Percentiles rank a stretch among this genome's conserved stretches.
phyloP scores from a whole-genome alignment of 2,797 vertebrate genomes.

The Mastacembelus armatus region DNA sequence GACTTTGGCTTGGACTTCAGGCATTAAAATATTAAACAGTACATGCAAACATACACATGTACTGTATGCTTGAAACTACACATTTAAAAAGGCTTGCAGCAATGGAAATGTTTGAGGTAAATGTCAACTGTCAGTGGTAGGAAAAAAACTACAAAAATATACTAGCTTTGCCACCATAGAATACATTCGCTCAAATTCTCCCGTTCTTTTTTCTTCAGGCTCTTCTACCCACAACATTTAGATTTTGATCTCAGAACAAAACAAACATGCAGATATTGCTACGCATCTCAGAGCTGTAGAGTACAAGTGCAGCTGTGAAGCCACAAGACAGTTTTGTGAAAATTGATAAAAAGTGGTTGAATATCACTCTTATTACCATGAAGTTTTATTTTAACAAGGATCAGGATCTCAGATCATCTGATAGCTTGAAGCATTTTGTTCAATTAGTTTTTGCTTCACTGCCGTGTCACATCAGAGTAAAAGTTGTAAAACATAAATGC shows the following conservation, averaged over 20 bases:
- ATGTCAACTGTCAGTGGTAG: constrained; percentile 53
- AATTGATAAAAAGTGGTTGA: background rate
- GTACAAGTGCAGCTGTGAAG: background rate
- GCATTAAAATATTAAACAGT: too few species aligned
- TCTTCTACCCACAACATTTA: constrained; percentile 33
- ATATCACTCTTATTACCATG: background rate
- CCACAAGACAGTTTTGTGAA: constrained; percentile 5
- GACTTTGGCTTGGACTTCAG: too few species aligned
- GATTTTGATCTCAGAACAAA: constrained; percentile 43
- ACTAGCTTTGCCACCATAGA: too few species aligned
- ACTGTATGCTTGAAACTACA: constrained; percentile 22
- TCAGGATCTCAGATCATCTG: constrained; percentile 10
- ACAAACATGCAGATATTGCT: constrained; percentile 24
- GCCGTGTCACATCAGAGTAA: constrained; percentile 24
- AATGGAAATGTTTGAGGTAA: constrained; percentile 41
- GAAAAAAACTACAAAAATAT: constrained; percentile 7
- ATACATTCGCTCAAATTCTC: constrained; percentile 23
- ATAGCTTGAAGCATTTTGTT: constrained; percentile 14
- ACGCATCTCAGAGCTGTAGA: constrained; percentile 25
- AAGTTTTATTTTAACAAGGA: background rate
- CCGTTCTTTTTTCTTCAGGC: constrained; percentile 33
- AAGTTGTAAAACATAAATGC: constrained; percentile 9
- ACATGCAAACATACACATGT: constrained; percentile 19
- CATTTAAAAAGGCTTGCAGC: constrained; percentile 54
- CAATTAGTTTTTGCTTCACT: background rate